These are phyloP conservation scores for Falcunculus frontatus DNA, from an alignment of 2,113 vertebrate species.

Conservation along the genomic window DNA sequence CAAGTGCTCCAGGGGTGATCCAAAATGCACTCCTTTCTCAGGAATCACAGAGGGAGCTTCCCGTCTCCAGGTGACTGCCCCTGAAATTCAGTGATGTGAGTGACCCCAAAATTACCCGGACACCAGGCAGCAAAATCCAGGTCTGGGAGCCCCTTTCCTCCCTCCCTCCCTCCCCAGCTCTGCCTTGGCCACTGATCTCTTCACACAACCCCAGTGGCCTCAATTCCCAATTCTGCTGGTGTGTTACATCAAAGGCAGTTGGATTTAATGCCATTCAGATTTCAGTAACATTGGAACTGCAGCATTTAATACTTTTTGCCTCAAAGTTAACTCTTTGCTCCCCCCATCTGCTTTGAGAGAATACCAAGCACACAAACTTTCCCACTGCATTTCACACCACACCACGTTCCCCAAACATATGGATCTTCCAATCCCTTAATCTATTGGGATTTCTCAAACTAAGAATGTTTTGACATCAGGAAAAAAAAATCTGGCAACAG, in stretches of 20 bases:
- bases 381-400: background rate
- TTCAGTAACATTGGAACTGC: background rate
- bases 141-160: background rate
- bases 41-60: background rate
- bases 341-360: background rate
- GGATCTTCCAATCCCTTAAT: background rate
- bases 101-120: background rate
- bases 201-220: background rate
- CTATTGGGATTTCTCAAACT: background rate
- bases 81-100: fast-evolving
- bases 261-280: background rate
- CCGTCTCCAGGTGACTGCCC: background rate
- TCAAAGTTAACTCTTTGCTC: background rate
- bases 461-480: background rate
- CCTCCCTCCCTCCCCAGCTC: background rate
- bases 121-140: background rate
- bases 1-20: background rate
- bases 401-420: background rate
- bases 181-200: background rate
- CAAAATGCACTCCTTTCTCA: background rate
- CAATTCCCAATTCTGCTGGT: background rate
- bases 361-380: background rate
- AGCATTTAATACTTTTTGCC: background rate
- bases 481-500: background rate
- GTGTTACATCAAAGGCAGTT: background rate